A percentile compares a stretch with the other conserved stretches of the same genome.
phyloP scores from a whole-genome alignment of 2,888 invertebrate genomes.

The Adelognathus sp. region DNA sequence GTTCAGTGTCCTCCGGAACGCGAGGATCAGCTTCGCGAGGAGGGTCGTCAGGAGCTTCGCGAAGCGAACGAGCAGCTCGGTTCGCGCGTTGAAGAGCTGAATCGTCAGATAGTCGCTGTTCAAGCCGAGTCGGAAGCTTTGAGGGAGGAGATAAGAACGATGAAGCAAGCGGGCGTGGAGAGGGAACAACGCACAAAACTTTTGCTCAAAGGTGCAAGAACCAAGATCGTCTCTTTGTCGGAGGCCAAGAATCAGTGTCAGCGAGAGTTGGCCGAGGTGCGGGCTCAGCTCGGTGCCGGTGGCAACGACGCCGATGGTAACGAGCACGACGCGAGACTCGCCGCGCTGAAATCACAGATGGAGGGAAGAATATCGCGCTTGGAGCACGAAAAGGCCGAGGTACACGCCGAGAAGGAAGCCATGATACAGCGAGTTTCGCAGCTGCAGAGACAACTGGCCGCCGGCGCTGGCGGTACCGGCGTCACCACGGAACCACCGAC shows the following conservation, averaged over 20 bases:
- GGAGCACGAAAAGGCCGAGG: slow-evolving; percentile 88
- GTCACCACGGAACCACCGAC: slow-evolving; percentile 87
- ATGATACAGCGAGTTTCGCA: slow-evolving; percentile 87
- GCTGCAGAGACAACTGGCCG: slow-evolving; percentile 87
- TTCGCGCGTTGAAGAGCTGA: slow-evolving; percentile 76
- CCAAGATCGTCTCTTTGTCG: slow-evolving; percentile 87
- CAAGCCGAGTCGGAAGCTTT: slow-evolving; percentile 86
- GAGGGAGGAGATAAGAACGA: slow-evolving; percentile 85
- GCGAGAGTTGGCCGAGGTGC: slow-evolving; percentile 75
- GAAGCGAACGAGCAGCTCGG: slow-evolving; percentile 70
- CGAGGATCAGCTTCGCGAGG: slow-evolving; percentile 81
- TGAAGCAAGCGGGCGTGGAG: slow-evolving; percentile 83
- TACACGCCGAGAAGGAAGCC: slow-evolving; percentile 86
- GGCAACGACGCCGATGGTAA: slow-evolving; percentile 72
- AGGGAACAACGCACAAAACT: slow-evolving; percentile 86
- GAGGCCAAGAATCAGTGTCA: slow-evolving; percentile 85
- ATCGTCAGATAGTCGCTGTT: slow-evolving; percentile 80
- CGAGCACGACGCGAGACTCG: slow-evolving; percentile 81
- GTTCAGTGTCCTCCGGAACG: slow-evolving; percentile 72
- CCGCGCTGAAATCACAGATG: slow-evolving; percentile 87
- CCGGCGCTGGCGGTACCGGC: slow-evolving; percentile 84
- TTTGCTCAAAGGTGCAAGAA: slow-evolving; percentile 88
- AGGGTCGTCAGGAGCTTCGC: slow-evolving; percentile 81
- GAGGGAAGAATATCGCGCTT: slow-evolving; percentile 87
- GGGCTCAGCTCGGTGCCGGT: slow-evolving; percentile 72